Percentiles rank a stretch among this genome's conserved stretches.
Conservation (phyloP, 2,113 vertebrate species). For the Lanius collurio region DNA sequence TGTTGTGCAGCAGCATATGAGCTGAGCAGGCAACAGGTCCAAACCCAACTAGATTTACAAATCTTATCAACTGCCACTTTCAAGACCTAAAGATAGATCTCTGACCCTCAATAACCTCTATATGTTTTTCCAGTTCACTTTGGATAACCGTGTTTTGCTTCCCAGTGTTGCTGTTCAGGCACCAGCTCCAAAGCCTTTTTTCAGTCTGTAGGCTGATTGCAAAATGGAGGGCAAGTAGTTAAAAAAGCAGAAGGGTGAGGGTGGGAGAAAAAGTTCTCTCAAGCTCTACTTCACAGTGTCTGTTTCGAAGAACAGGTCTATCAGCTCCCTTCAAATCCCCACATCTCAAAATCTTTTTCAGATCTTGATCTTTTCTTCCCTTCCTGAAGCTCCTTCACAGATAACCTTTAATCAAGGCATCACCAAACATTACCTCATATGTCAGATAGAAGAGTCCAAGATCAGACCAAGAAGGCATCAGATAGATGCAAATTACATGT, state of each 20-base stretch:
- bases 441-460: background rate
- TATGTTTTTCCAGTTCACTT: background rate
- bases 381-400: background rate
- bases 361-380: background rate
- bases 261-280: background rate
- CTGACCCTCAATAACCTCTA: background rate
- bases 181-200: background rate
- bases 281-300: background rate
- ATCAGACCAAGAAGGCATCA: background rate
- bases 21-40: background rate
- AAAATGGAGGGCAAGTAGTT: background rate
- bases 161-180: background rate
- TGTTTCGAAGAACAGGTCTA: background rate
- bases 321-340: background rate
- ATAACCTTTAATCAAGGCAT: background rate
- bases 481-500: background rate
- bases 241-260: background rate
- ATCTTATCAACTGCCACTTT: background rate
- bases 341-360: background rate
- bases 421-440: background rate
- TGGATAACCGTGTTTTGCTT: background rate
- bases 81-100: background rate
- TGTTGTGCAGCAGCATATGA: background rate
- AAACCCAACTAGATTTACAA: background rate
- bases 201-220: background rate